These are phyloP conservation scores for Microplitis demolitor DNA, from an alignment of 1,140 invertebrate genomes.

Conservation along the genomic window DNA sequence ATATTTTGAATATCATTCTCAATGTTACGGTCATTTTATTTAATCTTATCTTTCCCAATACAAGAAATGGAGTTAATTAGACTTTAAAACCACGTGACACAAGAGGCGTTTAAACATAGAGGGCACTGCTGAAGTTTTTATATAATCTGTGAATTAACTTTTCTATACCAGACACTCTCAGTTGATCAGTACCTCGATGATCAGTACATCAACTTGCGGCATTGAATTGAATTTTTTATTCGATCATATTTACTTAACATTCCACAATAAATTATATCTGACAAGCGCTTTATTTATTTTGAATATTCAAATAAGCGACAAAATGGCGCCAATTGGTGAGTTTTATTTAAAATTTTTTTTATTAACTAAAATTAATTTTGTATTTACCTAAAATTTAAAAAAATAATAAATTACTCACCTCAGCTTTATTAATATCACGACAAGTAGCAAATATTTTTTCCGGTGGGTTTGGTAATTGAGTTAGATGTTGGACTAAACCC, in stretches of 20 bases:
- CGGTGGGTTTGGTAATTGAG: conserved; percentile 60
- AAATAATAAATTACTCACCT: conserved; percentile 58
- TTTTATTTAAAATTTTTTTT: conserved; percentile 8
- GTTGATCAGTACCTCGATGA: no score
- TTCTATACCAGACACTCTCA: no score
- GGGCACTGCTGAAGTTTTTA: conserved; percentile 5
- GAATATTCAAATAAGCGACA: conserved; percentile 14
- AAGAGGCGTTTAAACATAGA: background rate
- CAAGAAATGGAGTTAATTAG: background rate
- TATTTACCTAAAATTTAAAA: background rate
- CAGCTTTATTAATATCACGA: conserved; percentile 68
- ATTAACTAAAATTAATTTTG: background rate
- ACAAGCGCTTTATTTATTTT: no score
- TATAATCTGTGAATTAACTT: no score
- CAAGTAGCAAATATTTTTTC: conserved; percentile 76
- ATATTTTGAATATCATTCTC: no score
- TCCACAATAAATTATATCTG: background rate
- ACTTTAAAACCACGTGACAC: no score
- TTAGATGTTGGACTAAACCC: conserved; percentile 77
- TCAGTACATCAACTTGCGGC: no score
- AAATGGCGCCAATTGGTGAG: conserved; percentile 64
- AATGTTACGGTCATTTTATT: background rate
- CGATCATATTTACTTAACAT: background rate
- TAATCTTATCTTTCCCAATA: background rate
- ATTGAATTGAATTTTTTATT: background rate